Evolutionary conservation across 2,888 invertebrate species (phyloP).

Genomic region (Dicranocentrus wangi): DNA sequence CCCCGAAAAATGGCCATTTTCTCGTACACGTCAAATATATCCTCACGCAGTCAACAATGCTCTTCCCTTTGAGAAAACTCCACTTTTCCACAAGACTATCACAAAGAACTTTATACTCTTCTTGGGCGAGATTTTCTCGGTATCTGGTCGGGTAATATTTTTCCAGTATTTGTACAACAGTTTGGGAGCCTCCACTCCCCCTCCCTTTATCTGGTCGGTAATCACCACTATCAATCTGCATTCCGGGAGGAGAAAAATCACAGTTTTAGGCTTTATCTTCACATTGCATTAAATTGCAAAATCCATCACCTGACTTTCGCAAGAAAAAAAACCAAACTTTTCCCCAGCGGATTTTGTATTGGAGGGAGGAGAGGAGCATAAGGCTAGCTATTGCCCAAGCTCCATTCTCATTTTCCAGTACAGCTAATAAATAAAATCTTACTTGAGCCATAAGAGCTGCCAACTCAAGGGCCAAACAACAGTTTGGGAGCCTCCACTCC

Average conservation of each 20-base stretch:
- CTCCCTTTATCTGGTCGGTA: constrained; percentile 81
- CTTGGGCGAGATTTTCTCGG: constrained; percentile 82
- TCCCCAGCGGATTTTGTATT: neutral
- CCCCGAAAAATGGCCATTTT: constrained; percentile 97
- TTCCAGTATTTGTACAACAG: constrained; percentile 84
- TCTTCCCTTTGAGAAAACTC: constrained; percentile 89
- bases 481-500: constrained; percentile 78
- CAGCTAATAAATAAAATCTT: constrained; percentile 69
- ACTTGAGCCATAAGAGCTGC: constrained; percentile 94
- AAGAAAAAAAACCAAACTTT: constrained; percentile 12
- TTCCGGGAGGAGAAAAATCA: constrained; percentile 46
- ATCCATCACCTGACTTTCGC: constrained; percentile 57
- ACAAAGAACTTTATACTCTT: constrained; percentile 84
- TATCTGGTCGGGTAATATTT: constrained; percentile 94
- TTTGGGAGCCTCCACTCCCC: constrained; percentile 78
- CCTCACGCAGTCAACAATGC: constrained; percentile 90
- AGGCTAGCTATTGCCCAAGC: too few relatives aligned
- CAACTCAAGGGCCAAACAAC: constrained; percentile 90
- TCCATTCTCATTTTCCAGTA: constrained; percentile 26
- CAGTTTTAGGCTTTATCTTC: constrained; percentile 47
- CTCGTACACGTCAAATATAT: constrained; percentile 95
- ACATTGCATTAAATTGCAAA: constrained; percentile 54
- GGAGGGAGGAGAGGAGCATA: neutral
- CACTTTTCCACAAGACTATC: constrained; percentile 88
- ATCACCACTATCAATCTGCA: constrained; percentile 90